phyloP scores from a whole-genome alignment of 2,113 vertebrate species.

The Corythoichthys haematopterus region DNA sequence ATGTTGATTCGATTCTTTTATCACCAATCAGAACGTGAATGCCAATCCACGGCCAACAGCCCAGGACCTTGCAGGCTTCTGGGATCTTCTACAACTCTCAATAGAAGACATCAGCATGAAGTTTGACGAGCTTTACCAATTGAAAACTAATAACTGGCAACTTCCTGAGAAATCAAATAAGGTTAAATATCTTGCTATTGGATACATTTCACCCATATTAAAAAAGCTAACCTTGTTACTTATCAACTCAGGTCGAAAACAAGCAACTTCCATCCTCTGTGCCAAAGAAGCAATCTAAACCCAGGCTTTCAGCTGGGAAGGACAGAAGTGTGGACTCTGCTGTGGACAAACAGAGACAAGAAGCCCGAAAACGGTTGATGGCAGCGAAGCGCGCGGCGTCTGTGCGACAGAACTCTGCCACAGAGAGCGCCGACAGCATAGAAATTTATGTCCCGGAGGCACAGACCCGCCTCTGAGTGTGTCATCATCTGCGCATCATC shows the following conservation, averaged over 20 bases:
- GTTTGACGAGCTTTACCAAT: constrained; percentile 96
- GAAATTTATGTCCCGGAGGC: constrained; percentile 98
- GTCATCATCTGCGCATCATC: constrained; percentile 25
- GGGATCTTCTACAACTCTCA: constrained; percentile 96
- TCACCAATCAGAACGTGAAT: constrained; percentile 74
- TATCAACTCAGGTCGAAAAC: constrained; percentile 83
- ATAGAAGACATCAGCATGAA: constrained; percentile 99
- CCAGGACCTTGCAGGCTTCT: constrained; percentile 97
- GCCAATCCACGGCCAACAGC: constrained; percentile 91
- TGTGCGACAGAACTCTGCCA: constrained; percentile 95
- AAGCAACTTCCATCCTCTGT: constrained; percentile 87
- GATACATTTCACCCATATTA: background rate
- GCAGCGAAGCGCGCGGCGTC: constrained; percentile 92
- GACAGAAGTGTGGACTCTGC: constrained; percentile 83
- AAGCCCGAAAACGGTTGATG: constrained; percentile 93
- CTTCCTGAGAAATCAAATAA: constrained; percentile 82
- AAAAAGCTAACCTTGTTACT: constrained; percentile 1
- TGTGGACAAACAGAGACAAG: constrained; percentile 93
- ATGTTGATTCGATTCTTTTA: background rate
- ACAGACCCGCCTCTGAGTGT: constrained; percentile 79
- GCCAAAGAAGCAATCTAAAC: constrained; percentile 94
- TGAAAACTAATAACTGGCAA: constrained; percentile 93
- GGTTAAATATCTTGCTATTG: constrained; percentile 60
- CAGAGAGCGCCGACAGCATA: constrained; percentile 96
- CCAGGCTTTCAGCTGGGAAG: constrained; percentile 80